Evolutionary conservation across 2,797 vertebrate genomes (phyloP).

Genomic region (Mormyrops attenuatus): DNA sequence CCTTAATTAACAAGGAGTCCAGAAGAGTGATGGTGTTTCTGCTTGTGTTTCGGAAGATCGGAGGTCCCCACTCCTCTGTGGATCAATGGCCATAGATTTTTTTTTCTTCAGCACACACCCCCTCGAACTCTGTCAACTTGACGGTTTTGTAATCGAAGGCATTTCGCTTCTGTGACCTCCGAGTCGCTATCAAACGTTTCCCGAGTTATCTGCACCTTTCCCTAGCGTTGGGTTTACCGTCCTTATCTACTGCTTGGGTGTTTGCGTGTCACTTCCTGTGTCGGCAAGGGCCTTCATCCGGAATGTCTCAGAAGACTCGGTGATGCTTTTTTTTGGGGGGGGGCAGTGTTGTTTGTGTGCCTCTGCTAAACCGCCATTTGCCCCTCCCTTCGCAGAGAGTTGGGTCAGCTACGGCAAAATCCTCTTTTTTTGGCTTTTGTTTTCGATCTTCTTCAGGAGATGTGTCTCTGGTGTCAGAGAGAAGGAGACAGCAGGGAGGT

Average conservation of each 20-base stretch:
- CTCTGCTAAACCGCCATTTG: background rate
- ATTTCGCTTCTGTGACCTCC: slow-evolving; percentile 20
- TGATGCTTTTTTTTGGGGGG: background rate
- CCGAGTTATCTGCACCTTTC: slow-evolving; percentile 47
- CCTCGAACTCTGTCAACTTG: slow-evolving; percentile 55
- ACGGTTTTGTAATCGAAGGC: slow-evolving; percentile 13
- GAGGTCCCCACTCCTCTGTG: slow-evolving; percentile 40
- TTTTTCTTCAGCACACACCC: slow-evolving; percentile 62
- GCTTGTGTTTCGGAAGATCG: slow-evolving; percentile 41
- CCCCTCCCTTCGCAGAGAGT: background rate
- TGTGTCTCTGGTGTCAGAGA: background rate
- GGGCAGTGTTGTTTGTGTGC: background rate
- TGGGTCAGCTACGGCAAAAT: background rate
- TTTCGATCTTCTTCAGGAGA: background rate
- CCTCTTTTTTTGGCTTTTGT: background rate
- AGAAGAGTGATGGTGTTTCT: slow-evolving; percentile 62
- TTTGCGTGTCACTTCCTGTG: background rate
- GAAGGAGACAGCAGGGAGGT: background rate
- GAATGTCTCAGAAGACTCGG: background rate
- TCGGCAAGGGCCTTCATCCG: background rate
- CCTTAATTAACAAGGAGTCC: slow-evolving; percentile 66
- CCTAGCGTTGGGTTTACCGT: background rate
- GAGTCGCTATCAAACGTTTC: slow-evolving; percentile 32
- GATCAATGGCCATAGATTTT: slow-evolving; percentile 65
- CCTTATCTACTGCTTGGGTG: background rate